Evolutionary conservation across 2,888 invertebrate species (phyloP).

Genomic region (Caenorhabditis wallacei): DNA sequence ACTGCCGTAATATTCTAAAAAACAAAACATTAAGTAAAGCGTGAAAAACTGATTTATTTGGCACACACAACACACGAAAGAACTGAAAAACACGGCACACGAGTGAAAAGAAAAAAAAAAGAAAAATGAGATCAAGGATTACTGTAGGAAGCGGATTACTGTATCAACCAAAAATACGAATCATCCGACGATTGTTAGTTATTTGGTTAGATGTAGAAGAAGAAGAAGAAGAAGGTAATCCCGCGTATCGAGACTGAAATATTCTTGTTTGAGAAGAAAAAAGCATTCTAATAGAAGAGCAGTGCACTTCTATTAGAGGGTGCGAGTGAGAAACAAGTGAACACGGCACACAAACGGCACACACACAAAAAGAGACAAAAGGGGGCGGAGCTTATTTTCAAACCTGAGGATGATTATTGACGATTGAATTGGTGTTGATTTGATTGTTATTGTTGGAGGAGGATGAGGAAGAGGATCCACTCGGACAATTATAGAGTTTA

Average conservation of each 20-base stretch:
- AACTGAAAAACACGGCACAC: conserved; percentile 4
- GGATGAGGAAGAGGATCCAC: not conserved
- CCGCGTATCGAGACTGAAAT: conserved; percentile 64
- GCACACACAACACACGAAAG: conserved; percentile 23
- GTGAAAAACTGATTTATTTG: conserved; percentile 32
- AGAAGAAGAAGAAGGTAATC: conserved; percentile 50
- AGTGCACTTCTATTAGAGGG: conserved; percentile 5
- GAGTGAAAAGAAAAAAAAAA: conserved; percentile 9
- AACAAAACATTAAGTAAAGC: too few relatives aligned
- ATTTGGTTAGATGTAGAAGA: conserved; percentile 24
- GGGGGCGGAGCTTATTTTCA: conserved; percentile 3
- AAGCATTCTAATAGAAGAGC: not conserved
- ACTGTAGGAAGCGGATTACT: not conserved
- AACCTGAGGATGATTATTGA: conserved; percentile 64
- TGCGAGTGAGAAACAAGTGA: conserved; percentile 17
- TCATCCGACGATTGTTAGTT: conserved; percentile 60
- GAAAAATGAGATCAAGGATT: conserved; percentile 7
- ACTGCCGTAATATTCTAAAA: too few relatives aligned
- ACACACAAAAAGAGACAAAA: not conserved
- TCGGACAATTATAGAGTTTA: conserved; percentile 84
- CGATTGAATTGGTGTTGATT: conserved; percentile 59
- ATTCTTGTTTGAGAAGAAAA: not conserved
- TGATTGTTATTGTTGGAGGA: conserved; percentile 56
- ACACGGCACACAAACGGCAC: conserved; percentile 8
- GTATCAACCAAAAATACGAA: conserved; percentile 63